Base-by-base conservation (phyloP, 2,113 vertebrate genomes). In the Todiramphus saurophagus region DNA sequence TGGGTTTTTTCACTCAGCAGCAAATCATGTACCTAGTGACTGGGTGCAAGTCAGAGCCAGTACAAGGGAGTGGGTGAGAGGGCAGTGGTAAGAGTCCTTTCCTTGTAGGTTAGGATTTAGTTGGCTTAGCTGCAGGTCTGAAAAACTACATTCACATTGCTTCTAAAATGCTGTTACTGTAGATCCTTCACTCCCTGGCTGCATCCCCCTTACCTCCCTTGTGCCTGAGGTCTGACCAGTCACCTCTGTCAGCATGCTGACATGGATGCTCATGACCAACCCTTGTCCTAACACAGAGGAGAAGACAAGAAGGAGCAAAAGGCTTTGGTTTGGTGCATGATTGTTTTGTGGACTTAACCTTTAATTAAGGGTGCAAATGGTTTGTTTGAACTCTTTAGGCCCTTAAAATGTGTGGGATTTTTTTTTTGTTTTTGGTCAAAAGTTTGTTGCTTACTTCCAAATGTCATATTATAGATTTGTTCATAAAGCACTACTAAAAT, bases 171-270 rank as follows among this genome's bases (percentile, higher is more conserved):
- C 6, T 77, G 2, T 7, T 25, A 2, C 10, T 44, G 8, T 43
- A 30, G 5, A 3, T 83, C 3, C 14, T 70, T 78, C 3, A 1
- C 17, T 66, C 7, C 9, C 16, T 9, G 1, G 10, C 1, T 70
- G 13, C 21, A 13, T 35, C 5, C 1, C 5, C 15, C 5, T 59
- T 50, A 4, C 7, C 17, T 56, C 23, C 30, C 9, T 39, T 59
- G 6, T 75, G 18, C 25, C 53, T 59, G 17, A 33, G 27, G 13
- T 41, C 11, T 43, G 25, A 23, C 3, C 23, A 8, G 16, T 11
- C 59, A 53, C 25, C 33, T 81, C 5, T 69, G 39, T 16, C 6
- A 30, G 4, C 30, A 23, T 9, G 24, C 11, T 48, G 44, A 11
- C 2, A 4, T 3, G 35, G 12, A 12, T 55, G 7, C 9, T 39